Evolutionary conservation across 2,888 invertebrate species (phyloP).

Genomic region (Epinotia demarniana): DNA sequence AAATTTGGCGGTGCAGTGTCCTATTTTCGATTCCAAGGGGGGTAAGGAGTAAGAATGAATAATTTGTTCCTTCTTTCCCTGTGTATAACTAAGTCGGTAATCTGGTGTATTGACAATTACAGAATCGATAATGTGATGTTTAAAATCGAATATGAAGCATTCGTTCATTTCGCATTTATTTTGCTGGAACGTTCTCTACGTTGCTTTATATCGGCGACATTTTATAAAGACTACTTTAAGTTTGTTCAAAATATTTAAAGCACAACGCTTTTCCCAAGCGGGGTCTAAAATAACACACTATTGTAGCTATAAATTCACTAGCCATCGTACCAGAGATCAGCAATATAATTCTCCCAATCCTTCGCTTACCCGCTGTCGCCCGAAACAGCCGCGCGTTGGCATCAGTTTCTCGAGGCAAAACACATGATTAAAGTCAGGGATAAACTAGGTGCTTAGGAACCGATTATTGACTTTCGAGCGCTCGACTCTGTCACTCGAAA

Average conservation of each 20-base stretch:
- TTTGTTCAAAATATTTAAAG: neutral
- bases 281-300: neutral
- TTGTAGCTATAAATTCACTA: neutral
- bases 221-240: neutral
- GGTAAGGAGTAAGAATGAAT: no score
- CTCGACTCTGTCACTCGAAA: no score
- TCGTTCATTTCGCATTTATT: neutral
- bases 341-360: neutral
- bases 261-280: no score
- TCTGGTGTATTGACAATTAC: no score
- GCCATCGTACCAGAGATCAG: slow-evolving; percentile 1
- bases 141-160: neutral
- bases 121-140: neutral
- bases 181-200: neutral
- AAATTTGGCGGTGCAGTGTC: neutral
- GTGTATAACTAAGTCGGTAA: neutral
- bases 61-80: neutral
- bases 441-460: no score
- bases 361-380: neutral
- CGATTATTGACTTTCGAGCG: no score
- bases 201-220: neutral
- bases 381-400: neutral
- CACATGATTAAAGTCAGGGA: no score
- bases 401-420: neutral
- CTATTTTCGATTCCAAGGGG: no score